Evolutionary conservation across 2,113 vertebrate species (phyloP), one percentile per base, ranked within the genome.

Genomic region (Rhabdornis inornatus): DNA sequence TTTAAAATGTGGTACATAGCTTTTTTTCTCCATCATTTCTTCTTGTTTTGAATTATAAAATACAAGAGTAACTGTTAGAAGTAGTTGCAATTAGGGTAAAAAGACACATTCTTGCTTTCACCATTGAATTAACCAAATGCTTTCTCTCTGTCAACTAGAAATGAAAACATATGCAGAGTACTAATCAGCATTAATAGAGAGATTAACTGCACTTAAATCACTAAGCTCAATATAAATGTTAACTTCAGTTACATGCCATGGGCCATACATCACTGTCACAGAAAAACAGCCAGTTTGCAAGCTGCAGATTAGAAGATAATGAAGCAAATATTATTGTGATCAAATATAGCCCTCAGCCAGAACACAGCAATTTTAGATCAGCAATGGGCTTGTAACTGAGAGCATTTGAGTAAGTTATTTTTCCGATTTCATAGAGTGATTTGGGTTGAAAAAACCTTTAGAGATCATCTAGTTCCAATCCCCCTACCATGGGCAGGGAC

Each of bases 141-240:
- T 87, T 35, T 49, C 79, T 78, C 56, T 75, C 80, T 72, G 47
- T 37, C 82, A 95, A 72, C 55, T 47, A 83, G 16, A 90, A 95
- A 91, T 66, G 45, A 88, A 95, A 93, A 77, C 42, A 91, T 25
- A 55, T 45, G 16, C 35, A 76, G 39, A 69, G 63, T 59, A 57
- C 42, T 87, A 90, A 90, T 88, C 86, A 69, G 78, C 66, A 77
- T 76, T 84, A 95, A 82, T 55, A 95, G 75, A 85, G 84, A 95
- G 68, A 90, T 90, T 74, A 88, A 60, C 75, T 77, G 64, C 63
- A 86, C 75, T 94, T 86, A 88, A 85, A 88, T 86, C 44, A 77
- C 66, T 83, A 93, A 88, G n/a, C 31, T 55, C 27, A 71, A 40
- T 71, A 90, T 44, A 93, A 95, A 91, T 8, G 44, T 69, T 91